Evolutionary conservation across 2,113 vertebrate species (phyloP).

Genomic region (Ascaphus truei): DNA sequence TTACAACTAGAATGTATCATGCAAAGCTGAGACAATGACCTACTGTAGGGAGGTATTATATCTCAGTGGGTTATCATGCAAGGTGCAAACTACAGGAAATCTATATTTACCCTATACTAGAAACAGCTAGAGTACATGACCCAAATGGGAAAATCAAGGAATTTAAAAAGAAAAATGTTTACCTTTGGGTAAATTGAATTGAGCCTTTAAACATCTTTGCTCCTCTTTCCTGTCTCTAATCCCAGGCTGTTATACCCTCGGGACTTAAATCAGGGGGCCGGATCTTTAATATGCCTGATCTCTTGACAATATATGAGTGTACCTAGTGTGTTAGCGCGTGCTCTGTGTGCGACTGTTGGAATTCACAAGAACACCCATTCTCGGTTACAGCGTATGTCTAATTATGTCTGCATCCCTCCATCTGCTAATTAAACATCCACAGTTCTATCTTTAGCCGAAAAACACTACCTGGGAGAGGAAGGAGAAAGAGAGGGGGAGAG

Average conservation of each 20-base stretch:
- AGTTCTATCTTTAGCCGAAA: constrained; percentile 23
- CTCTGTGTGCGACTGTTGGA: neutral
- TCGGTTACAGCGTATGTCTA: neutral
- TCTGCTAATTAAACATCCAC: constrained; percentile 31
- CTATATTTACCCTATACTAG: too few species aligned
- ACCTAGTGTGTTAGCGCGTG: constrained; percentile 14
- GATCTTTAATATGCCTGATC: constrained; percentile 17
- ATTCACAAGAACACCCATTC: constrained; percentile 29
- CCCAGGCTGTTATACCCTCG: neutral
- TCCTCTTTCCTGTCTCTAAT: neutral
- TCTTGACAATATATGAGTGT: neutral
- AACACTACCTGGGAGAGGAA: too few species aligned
- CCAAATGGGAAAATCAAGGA: too few species aligned
- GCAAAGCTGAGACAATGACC: too few species aligned
- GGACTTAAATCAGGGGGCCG: neutral
- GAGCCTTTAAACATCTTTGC: too few species aligned
- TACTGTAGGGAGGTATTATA: too few species aligned
- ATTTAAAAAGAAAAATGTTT: too few species aligned
- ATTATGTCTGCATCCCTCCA: constrained; percentile 20
- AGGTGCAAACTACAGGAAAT: too few species aligned
- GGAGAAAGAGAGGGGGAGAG: neutral
- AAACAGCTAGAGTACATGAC: too few species aligned
- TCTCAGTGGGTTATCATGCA: too few species aligned
- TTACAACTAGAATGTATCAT: too few species aligned
- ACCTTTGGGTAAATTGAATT: too few species aligned